Percentiles rank a stretch among this genome's conserved stretches.
phyloP scores from a whole-genome alignment of 2,888 invertebrate species.

The Chrysolina haemoptera region DNA sequence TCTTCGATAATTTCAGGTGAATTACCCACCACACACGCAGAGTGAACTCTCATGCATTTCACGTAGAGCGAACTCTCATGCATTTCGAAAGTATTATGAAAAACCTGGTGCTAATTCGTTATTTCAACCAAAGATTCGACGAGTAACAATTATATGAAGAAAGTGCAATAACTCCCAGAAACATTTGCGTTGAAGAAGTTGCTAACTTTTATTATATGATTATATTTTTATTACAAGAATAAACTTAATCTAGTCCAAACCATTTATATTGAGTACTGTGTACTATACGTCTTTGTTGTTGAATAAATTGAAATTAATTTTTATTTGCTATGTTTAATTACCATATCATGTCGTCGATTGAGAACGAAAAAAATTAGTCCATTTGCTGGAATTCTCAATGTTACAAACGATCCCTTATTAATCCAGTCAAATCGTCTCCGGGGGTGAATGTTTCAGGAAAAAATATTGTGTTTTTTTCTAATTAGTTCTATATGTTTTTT shows the following conservation, averaged over 20 bases:
- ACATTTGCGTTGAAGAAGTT: constrained; percentile 35
- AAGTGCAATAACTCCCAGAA: constrained; percentile 38
- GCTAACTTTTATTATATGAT: constrained; percentile 27
- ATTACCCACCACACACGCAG: constrained; percentile 46
- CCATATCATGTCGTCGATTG: no score
- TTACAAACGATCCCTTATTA: no score
- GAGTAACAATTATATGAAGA: constrained; percentile 25
- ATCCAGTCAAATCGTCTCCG: no score
- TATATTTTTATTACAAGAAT: constrained; percentile 44
- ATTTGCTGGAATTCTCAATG: no score
- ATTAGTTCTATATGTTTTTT: no score
- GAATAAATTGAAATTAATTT: constrained; percentile 52
- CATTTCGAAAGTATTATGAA: constrained; percentile 18
- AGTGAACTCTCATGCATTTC: constrained; percentile 38
- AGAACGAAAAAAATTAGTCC: no score
- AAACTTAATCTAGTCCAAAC: constrained; percentile 57
- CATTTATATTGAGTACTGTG: constrained; percentile 54
- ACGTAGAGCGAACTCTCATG: constrained; percentile 42
- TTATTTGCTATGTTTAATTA: constrained; percentile 3
- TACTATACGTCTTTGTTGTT: constrained; percentile 55
- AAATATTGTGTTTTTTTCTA: no score
- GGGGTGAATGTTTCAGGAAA: no score
- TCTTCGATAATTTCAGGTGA: constrained; percentile 59
- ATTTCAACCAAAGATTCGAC: constrained; percentile 55
- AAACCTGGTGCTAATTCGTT: background rate